Conservation (phyloP, 2,797 vertebrate species). For the Natrix natrix region DNA sequence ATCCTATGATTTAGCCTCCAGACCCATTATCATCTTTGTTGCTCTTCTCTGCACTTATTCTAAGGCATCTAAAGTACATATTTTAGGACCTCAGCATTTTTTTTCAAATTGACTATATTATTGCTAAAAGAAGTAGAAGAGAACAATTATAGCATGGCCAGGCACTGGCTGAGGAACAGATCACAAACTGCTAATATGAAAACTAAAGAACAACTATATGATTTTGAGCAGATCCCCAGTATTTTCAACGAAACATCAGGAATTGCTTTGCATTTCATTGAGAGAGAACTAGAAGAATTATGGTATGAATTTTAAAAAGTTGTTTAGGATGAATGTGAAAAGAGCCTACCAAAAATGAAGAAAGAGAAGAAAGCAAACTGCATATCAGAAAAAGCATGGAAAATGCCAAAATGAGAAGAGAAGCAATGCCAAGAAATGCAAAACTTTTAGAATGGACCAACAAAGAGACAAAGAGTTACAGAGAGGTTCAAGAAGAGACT, state of each 20-base stretch:
- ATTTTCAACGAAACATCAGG: background rate
- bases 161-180: background rate
- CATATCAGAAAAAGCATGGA: background rate
- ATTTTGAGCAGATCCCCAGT: background rate
- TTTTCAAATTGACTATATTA: background rate
- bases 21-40: background rate
- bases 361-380: background rate
- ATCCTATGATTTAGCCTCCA: background rate
- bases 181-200: background rate
- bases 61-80: background rate
- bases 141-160: background rate
- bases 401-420: background rate
- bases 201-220: background rate
- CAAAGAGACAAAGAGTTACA: background rate
- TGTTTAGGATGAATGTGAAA: background rate
- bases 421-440: background rate
- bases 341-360: background rate
- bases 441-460: background rate
- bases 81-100: too few relatives aligned
- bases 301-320: background rate
- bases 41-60: background rate
- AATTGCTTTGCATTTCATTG: background rate
- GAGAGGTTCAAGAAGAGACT: background rate
- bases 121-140: background rate
- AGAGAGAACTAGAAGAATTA: background rate